A percentile compares a stretch with the other conserved stretches of the same genome.
Evolutionary conservation across 2,113 vertebrate species (phyloP).

Genomic region (Pseudopodoces humilis): DNA sequence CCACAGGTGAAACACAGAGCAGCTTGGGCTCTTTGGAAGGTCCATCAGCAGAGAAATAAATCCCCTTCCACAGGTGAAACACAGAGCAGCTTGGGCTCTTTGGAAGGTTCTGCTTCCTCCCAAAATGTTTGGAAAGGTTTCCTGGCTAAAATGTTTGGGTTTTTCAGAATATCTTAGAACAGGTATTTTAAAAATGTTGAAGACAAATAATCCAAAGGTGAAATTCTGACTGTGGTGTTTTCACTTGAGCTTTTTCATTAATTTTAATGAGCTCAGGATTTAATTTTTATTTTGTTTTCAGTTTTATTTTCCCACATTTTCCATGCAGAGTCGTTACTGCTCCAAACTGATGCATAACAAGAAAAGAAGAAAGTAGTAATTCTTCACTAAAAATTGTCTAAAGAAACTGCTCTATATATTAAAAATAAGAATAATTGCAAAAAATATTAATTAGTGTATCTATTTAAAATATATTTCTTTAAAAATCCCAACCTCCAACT

Average conservation of each 20-base stretch:
- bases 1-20: background rate
- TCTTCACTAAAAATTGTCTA: background rate
- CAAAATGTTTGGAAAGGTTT: background rate
- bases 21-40: background rate
- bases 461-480: background rate
- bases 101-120: background rate
- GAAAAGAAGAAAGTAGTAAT: background rate
- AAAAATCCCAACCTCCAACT: background rate
- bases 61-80: background rate
- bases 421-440: background rate
- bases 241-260: background rate
- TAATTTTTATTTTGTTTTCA: background rate
- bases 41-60: background rate
- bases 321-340: background rate
- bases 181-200: background rate
- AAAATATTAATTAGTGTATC: background rate
- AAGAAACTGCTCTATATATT: background rate
- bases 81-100: background rate
- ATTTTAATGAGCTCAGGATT: background rate
- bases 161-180: background rate
- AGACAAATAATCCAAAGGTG: background rate
- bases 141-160: background rate
- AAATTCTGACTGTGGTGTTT: background rate
- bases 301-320: background rate
- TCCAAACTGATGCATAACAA: background rate